Conservation (phyloP, 1,140 invertebrate genomes). For the Atopsyche davidsoni region DNA sequence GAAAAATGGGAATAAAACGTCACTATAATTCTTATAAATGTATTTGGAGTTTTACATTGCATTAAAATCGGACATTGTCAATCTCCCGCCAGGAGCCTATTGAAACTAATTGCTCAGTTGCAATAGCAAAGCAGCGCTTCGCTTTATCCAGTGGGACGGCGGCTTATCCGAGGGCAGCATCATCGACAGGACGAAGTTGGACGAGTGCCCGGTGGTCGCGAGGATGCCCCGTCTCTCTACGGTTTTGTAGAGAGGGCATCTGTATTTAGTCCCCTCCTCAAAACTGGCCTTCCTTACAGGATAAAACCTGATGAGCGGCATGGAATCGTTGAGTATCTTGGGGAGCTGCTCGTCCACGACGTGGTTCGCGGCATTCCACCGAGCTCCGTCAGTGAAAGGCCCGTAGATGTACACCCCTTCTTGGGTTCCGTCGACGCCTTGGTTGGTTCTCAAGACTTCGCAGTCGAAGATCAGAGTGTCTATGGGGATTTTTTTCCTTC, state of each 20-base stretch:
- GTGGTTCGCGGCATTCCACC: conserved; percentile 63
- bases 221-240: conserved; percentile 73
- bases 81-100: too few species aligned
- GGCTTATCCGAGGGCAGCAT: conserved; percentile 63
- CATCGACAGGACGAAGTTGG: conserved; percentile 82
- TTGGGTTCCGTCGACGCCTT: conserved; percentile 47
- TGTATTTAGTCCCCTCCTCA: conserved; percentile 55
- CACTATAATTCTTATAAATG: too few species aligned
- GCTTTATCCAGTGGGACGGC: conserved; percentile 78
- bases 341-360: conserved; percentile 70
- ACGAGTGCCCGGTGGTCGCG: conserved; percentile 87
- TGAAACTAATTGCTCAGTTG: conserved; percentile 70
- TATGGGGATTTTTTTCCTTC: conserved; percentile 82
- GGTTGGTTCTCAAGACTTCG: conserved; percentile 53
- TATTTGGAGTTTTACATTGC: too few species aligned
- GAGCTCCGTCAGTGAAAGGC: conserved; percentile 76
- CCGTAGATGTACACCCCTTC: conserved; percentile 83
- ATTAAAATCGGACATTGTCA: too few species aligned
- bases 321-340: conserved; percentile 72
- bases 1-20: too few species aligned
- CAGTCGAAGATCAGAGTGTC: conserved; percentile 81
- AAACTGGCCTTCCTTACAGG: conserved; percentile 53
- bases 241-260: conserved; percentile 84
- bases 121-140: conserved; percentile 79
- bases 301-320: conserved; percentile 72